Evolutionary conservation across 2,113 vertebrate species (phyloP).

Genomic region (Toxotes jaculatrix): DNA sequence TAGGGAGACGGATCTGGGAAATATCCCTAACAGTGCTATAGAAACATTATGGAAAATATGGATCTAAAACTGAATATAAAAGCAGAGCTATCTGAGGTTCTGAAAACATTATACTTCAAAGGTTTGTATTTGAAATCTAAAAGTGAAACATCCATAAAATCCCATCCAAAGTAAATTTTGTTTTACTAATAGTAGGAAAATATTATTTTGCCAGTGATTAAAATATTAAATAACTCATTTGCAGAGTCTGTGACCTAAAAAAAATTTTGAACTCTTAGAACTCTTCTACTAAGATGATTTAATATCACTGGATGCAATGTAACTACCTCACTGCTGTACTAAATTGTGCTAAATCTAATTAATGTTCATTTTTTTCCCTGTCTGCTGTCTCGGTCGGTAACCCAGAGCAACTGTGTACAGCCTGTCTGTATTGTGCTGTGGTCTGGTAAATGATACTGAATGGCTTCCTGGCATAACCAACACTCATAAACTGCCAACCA

Average conservation of each 20-base stretch:
- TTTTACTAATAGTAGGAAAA: neutral
- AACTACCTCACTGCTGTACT: constrained; percentile 19
- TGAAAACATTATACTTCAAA: neutral
- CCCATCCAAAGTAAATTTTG: constrained; percentile 2
- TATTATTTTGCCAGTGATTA: neutral
- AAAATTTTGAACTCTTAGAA: neutral
- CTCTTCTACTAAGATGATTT: neutral
- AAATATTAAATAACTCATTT: constrained; percentile 21
- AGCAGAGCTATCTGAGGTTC: neutral
- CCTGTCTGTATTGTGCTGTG: constrained; percentile 49
- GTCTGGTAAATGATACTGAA: constrained; percentile 61
- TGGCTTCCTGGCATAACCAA: constrained; percentile 57
- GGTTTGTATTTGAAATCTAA: neutral
- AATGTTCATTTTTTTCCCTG: constrained; percentile 54
- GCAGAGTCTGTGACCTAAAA: constrained; percentile 15
- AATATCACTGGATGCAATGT: neutral
- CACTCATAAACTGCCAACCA: constrained; percentile 53
- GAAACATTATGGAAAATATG: neutral
- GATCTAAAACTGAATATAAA: constrained; percentile 1
- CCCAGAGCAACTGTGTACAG: constrained; percentile 56
- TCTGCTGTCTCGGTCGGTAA: constrained; percentile 60
- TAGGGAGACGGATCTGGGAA: constrained; percentile 14
- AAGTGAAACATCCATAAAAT: constrained; percentile 7
- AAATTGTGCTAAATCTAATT: constrained; percentile 54
- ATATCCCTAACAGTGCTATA: constrained; percentile 10